phyloP scores from a whole-genome alignment of 2,113 vertebrate species.

The Rissa tridactyla region DNA sequence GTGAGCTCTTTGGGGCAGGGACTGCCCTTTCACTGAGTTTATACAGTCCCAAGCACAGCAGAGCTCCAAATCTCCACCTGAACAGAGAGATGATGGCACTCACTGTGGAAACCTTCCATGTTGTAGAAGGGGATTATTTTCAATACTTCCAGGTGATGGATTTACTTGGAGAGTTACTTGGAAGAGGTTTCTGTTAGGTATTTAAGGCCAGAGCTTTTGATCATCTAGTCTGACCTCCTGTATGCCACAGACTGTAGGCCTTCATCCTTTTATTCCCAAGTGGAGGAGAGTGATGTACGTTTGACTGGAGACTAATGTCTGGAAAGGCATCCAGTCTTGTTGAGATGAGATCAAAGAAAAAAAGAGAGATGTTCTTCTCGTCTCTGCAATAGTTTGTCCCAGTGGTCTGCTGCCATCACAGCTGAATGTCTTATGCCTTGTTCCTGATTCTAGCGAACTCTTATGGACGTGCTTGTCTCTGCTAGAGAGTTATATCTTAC shows the following conservation, averaged over 20 bases:
- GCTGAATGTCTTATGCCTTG: neutral
- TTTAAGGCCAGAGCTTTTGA: neutral
- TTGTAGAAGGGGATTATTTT: neutral
- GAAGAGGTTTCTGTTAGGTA: neutral
- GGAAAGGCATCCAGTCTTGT: neutral
- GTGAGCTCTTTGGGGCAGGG: neutral
- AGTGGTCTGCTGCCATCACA: neutral
- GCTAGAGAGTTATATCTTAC: neutral
- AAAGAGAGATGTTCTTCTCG: neutral
- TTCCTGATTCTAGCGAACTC: neutral
- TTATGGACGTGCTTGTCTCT: neutral
- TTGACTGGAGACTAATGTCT: neutral
- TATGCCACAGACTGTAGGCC: neutral
- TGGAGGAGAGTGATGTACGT: neutral
- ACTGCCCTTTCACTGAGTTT: neutral
- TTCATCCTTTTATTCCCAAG: neutral
- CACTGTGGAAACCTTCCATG: fast-evolving
- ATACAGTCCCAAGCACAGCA: neutral
- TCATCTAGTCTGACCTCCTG: neutral
- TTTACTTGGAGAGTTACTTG: neutral
- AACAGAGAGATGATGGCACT: neutral
- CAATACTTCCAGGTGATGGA: neutral
- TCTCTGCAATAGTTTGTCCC: neutral
- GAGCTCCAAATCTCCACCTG: neutral
- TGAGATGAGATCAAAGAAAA: neutral